Conservation (phyloP, 2,797 vertebrate species). For the Xerus rutilus region DNA sequence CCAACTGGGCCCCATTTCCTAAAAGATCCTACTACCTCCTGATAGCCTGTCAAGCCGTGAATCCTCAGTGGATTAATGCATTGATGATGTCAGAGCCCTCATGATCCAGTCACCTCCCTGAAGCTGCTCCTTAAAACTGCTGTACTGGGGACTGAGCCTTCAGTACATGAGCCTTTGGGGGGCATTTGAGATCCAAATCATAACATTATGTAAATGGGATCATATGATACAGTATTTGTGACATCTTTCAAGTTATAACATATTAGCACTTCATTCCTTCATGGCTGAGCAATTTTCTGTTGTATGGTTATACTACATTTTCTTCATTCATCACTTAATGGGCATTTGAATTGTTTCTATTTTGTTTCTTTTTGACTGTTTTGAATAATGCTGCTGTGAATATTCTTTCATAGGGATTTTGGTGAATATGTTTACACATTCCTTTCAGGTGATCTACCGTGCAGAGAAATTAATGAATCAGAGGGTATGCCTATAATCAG, state of each 20-base stretch:
- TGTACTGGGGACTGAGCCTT: not conserved
- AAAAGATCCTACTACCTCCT: too few relatives aligned
- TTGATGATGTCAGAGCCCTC: too few relatives aligned
- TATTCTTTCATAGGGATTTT: slow-evolving; percentile 5
- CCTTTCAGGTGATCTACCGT: not conserved
- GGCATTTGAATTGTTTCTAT: not conserved
- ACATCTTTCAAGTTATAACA: not conserved
- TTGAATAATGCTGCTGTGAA: not conserved
- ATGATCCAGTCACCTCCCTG: too few relatives aligned
- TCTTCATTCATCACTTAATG: not conserved
- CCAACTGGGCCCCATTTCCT: too few relatives aligned
- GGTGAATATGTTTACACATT: not conserved
- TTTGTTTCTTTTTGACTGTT: not conserved
- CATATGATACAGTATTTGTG: not conserved
- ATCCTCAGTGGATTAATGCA: too few relatives aligned
- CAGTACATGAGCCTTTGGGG: not conserved
- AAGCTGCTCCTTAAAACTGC: too few relatives aligned
- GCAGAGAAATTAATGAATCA: not conserved
- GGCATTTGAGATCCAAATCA: not conserved
- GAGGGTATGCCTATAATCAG: not conserved
- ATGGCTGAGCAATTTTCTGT: not conserved
- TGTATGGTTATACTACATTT: not conserved
- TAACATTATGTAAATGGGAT: not conserved
- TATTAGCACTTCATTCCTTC: not conserved
- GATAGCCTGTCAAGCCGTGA: too few relatives aligned